phyloP scores from a whole-genome alignment of 2,888 invertebrate genomes.

The Cheilosia pagana region DNA sequence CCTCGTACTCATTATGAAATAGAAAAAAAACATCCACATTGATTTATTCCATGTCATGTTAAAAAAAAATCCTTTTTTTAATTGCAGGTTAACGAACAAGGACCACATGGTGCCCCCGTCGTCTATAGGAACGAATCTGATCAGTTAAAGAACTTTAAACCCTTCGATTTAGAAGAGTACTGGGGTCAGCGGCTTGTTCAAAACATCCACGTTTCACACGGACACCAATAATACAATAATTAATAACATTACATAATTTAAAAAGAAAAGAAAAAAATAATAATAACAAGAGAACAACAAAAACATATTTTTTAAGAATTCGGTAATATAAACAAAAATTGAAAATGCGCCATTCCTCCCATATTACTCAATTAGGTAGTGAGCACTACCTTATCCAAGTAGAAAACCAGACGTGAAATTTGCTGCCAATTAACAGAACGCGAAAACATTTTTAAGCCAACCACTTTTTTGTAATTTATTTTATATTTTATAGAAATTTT shows the following conservation, averaged over 20 bases:
- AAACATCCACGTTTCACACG: constrained; percentile 84
- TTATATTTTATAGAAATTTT: constrained; percentile 43
- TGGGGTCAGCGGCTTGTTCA: constrained; percentile 90
- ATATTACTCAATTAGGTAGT: constrained; percentile 29
- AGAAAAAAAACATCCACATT: no score
- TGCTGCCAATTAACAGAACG: constrained; percentile 50
- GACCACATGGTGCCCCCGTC: constrained; percentile 81
- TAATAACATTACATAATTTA: constrained; percentile 36
- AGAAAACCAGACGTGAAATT: constrained; percentile 31
- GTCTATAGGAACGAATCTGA: constrained; percentile 82
- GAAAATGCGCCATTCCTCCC: constrained; percentile 30
- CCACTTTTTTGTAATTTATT: constrained; percentile 34
- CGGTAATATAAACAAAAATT: constrained; percentile 34
- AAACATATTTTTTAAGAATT: constrained; percentile 31
- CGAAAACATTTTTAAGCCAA: constrained; percentile 52
- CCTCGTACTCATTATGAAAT: no score
- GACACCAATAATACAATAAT: constrained; percentile 78
- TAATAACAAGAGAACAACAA: constrained; percentile 49
- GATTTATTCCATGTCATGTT: background rate
- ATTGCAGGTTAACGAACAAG: constrained; percentile 85
- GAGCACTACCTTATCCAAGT: constrained; percentile 35
- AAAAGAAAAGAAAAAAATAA: constrained; percentile 15
- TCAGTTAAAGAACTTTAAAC: constrained; percentile 89
- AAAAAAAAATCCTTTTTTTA: background rate
- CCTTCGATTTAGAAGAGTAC: constrained; percentile 91